These are phyloP conservation scores for Halictus ligatus DNA, from an alignment of 2,888 invertebrate genomes.

Conservation along the genomic window DNA sequence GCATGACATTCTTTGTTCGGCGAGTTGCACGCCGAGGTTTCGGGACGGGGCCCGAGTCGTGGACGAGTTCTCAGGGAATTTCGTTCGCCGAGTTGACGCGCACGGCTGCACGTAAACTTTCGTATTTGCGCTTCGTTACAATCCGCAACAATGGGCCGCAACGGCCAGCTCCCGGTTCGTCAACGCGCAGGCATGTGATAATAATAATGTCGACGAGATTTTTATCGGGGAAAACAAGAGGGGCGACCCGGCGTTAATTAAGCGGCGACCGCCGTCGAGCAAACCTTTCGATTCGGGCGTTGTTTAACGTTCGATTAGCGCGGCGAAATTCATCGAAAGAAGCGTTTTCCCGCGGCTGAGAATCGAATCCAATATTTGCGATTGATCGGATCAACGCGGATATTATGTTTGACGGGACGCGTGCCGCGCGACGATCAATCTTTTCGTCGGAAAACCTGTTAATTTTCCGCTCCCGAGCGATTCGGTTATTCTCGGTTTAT, in stretches of 20 bases:
- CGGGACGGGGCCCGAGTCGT: background rate
- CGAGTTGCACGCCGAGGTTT: slow-evolving; percentile 6
- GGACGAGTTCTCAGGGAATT: slow-evolving; percentile 12
- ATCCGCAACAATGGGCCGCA: slow-evolving; percentile 7
- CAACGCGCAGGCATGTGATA: background rate
- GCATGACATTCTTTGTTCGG: slow-evolving; percentile 7
- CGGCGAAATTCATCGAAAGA: background rate
- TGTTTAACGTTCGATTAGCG: background rate
- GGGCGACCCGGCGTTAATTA: background rate
- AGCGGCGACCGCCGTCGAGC: background rate
- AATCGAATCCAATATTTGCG: background rate
- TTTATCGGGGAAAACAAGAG: background rate
- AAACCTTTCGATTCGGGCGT: background rate
- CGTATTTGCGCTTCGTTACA: slow-evolving; percentile 23
- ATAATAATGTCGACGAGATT: background rate
- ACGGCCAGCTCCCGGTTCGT: background rate
- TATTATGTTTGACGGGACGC: background rate
- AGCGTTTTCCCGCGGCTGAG: background rate
- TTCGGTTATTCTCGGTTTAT: background rate
- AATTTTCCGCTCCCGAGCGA: background rate
- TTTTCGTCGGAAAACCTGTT: background rate
- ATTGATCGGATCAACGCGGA: background rate
- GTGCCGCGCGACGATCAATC: background rate
- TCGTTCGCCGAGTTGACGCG: slow-evolving; percentile 24
- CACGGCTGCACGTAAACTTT: slow-evolving; percentile 5